Base-by-base conservation (phyloP, 2,888 invertebrate genomes). In the Lucinisca nassula region DNA sequence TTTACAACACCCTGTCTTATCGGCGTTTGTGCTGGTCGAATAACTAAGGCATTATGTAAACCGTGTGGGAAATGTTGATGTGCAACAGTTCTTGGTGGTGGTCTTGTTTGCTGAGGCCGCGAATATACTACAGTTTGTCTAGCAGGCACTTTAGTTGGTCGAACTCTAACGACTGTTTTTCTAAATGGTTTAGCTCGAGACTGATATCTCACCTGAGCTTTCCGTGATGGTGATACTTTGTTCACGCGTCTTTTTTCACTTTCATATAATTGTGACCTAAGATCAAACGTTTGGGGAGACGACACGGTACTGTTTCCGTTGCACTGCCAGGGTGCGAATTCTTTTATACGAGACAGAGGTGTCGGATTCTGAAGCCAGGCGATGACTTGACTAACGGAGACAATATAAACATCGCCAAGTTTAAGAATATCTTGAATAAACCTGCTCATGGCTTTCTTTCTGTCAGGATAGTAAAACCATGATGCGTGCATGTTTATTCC, bases 401-500 rank as follows among this genome's bases (percentile, higher is more conserved):
- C 88, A 38, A 95, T 83, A 81, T 93, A 95, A 8, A 95, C 95
- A 84, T 95, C 95, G 70, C 95, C 91, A 82, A 95, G 88, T 30
- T 91, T 90, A 0, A 88, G 80, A 6, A 95, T 87, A 27, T 92
- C 90, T 74, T 94, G 84, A 6, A 95, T 93, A 82, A 95, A 95
- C 55, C 93, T 90, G 70, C 94, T 91, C 94, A 95, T 93, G 10
- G 94, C 95, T 45, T 92, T 93, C 37, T 95, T 87, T 55, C 94
- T 88, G 77, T 92, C 92, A 0, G 91, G 91, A n/a, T 93, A 93
- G 77, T 93, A 93, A 79, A 95, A 93, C 94, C 94, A 98, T 0
- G 97, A 97, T 0, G 98, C 97, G 95, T 98, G 98, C 89, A 99
- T 97, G 95, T 98, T 98, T 30, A 99, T 96, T 0, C 98, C 98